A percentile compares a stretch with the other conserved stretches of the same genome.
Evolutionary conservation across 2,113 vertebrate genomes (phyloP).

Genomic region (Collichthys lucidus): DNA sequence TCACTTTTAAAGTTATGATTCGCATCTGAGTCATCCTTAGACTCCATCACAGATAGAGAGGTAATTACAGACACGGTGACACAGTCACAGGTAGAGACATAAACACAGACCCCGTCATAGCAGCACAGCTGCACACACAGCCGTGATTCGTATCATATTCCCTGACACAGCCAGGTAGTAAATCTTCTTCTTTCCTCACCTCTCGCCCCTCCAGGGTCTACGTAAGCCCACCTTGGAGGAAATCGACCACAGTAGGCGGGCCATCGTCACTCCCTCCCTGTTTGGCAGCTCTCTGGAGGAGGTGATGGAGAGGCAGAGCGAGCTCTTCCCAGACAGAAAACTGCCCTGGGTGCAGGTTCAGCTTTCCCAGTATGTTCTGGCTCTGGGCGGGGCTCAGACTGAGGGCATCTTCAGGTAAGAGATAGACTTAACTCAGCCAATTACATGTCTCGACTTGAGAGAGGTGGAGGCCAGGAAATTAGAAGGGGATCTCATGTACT

Average conservation of each 20-base stretch:
- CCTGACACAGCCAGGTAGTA: slow-evolving; percentile 37
- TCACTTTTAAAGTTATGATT: slow-evolving; percentile 27
- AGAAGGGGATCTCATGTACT: slow-evolving; percentile 35
- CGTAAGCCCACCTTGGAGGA: slow-evolving; percentile 92
- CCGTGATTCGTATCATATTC: slow-evolving; percentile 41
- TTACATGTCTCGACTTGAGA: slow-evolving; percentile 41
- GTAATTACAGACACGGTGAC: slow-evolving; percentile 65
- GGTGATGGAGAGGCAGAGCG: slow-evolving; percentile 90
- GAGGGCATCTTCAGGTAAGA: slow-evolving; percentile 94
- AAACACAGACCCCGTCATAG: slow-evolving; percentile 65
- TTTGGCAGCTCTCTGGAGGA: slow-evolving; percentile 92
- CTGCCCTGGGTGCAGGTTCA: slow-evolving; percentile 94
- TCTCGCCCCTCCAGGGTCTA: slow-evolving; percentile 83
- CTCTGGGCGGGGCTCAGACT: slow-evolving; percentile 88
- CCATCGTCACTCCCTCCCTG: slow-evolving; percentile 90
- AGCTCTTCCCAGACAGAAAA: slow-evolving; percentile 87
- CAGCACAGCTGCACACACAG: slow-evolving; percentile 50
- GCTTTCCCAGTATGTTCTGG: slow-evolving; percentile 90
- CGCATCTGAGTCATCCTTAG: slow-evolving; percentile 50
- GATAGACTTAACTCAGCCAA: slow-evolving; percentile 15
- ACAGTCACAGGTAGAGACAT: slow-evolving; percentile 60
- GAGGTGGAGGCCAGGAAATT: slow-evolving; percentile 34
- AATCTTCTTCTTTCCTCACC: slow-evolving; percentile 45
- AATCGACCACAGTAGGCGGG: slow-evolving; percentile 87
- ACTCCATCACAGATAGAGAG: slow-evolving; percentile 32